Evolutionary conservation across 2,113 vertebrate genomes (phyloP), one percentile per base, ranked within the genome.

Genomic region (Tretioscincus oriximinensis): DNA sequence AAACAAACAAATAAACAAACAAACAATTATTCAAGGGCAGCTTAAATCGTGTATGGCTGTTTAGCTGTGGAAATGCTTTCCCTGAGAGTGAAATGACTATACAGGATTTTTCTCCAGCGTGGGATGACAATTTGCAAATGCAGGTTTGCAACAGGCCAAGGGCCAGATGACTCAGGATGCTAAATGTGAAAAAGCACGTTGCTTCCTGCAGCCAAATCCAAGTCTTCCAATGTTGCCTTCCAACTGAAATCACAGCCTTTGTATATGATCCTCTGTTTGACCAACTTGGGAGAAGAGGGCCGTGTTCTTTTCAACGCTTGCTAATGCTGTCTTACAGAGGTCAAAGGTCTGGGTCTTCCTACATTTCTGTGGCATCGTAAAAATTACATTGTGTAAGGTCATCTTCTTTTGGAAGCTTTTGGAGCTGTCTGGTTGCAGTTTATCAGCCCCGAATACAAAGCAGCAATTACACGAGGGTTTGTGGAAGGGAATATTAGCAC

Each of bases 371-470:
- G 1, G 45, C 51, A 75, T 88, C 54, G 18, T 67, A 79, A 71
- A 67, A 86, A 61, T 73, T 51, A 85, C 74, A 72, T 80, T 87
- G 41, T 82, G 70, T 83, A 84, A 64, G 78, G 77, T 77, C 28
- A 67, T 71, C 74, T 86, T 71, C 35, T 60, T 84, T 89, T 80
- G 75, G 82, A 66, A 81, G 88, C 28, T 69, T 10, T 80, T 84
- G 79, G 69, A 83, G 74, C 66, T 75, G 80, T 66, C 65, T 76
- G 9, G 1, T 18, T 66, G 26, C 0, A 5, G 24, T 47, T 74
- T 18, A 85, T 29, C 64, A 31, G 41, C 18, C 41, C 26, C 51
- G 84, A 85, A 87, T 90, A 78, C 31, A 84, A 90, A 85, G 31
- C 6, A 90, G 78, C 35, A 31, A 6, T 41, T 63, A 73, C 71